Base-by-base conservation (phyloP, 2,113 vertebrate genomes). In the Lampris megalopsis region DNA sequence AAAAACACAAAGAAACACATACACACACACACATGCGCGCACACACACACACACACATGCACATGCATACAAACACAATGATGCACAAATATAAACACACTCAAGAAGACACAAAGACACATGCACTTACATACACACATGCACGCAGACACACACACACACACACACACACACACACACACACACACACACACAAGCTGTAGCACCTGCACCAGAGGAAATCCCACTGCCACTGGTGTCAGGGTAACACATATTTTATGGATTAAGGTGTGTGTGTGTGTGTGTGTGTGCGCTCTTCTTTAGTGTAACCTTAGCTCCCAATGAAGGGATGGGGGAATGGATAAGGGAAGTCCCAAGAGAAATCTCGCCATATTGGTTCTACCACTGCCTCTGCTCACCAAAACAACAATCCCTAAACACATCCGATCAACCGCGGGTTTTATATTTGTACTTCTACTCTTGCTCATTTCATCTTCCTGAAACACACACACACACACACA, bases 351-450 rank as follows among this genome's bases (percentile, higher is more conserved):
- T 83, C 85, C 72, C 63, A 74, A 70, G 54, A 81, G 75, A 81
- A 68, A 53, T 50, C 61, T 66, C 76, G 71, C 65, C 71, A 63
- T 75, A 58, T 69, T 67, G 74, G 87, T 79, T 74, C 73, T 80
- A 81, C 81, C 64, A 66, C 75, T 47, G 73, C 64, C 76, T 75
- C 75, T 11, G 5, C 64, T 68, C 73, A 70, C 82, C 58, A 63
- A 73, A 59, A 64, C 63, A 78, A 77, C 71, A 72, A 69, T 85
- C 77, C 80, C 77, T n/a, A 10, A 75, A 80, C 70, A 76, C 73
- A 80, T 86, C 58, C 75, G 68, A 86, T 68, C 56, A 64, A 43
- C 75, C 71, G 79, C 47, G 58, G 78, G 85, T 79, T 87, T 85
- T 24, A 24, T 24, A 24, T 24, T 0, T 24, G 24, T 24, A 24